Evolutionary conservation across 1,140 invertebrate genomes (phyloP).

Genomic region (Cardiocondyla obscurior): DNA sequence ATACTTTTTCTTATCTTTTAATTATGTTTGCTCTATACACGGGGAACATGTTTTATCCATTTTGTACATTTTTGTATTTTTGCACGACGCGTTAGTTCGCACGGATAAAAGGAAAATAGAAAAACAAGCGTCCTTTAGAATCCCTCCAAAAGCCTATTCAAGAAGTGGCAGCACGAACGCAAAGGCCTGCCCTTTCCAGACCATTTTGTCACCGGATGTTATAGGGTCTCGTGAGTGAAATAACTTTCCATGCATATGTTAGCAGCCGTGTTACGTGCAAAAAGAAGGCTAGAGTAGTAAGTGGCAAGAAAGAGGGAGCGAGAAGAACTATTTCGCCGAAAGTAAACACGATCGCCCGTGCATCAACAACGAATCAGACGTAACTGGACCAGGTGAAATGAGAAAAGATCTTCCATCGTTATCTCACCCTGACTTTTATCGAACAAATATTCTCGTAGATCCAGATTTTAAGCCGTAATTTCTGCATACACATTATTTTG

Average conservation of each 20-base stretch:
- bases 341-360: neutral
- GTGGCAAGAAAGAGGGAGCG: neutral
- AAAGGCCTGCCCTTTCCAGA: neutral
- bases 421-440: neutral
- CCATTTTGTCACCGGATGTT: conserved; percentile 60
- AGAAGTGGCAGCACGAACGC: conserved; percentile 46
- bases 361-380: conserved; percentile 6
- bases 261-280: conserved; percentile 52
- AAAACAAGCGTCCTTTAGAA: conserved; percentile 33
- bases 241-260: conserved; percentile 69
- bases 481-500: neutral
- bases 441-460: neutral
- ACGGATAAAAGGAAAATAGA: neutral
- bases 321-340: conserved; percentile 27
- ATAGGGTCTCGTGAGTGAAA: conserved; percentile 46
- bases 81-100: neutral
- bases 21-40: neutral
- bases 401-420: neutral
- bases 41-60: neutral
- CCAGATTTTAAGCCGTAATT: neutral
- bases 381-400: neutral
- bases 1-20: neutral
- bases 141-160: conserved; percentile 58
- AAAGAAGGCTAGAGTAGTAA: neutral
- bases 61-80: conserved; percentile 24